These are phyloP conservation scores for Onychostoma macrolepis DNA, from an alignment of 2,113 vertebrate genomes.

Conservation along the genomic window DNA sequence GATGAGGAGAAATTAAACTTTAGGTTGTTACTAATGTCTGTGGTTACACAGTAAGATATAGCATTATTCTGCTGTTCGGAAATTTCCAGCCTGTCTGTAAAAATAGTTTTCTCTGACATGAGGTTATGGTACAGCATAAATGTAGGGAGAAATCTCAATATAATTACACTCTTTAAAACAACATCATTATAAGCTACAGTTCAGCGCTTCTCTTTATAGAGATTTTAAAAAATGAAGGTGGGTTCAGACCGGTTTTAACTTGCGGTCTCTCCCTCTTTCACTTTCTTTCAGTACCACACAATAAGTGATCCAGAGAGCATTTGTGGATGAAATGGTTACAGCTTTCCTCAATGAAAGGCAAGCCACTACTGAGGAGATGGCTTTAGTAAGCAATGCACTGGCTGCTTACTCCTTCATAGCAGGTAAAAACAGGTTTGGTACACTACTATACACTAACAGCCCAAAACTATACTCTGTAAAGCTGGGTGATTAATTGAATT, in stretches of 20 bases:
- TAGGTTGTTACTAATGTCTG: constrained; percentile 28
- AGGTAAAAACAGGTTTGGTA: constrained; percentile 71
- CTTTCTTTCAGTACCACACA: constrained; percentile 21
- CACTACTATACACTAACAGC: not conserved
- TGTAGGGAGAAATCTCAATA: constrained; percentile 18
- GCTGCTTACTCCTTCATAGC: constrained; percentile 89
- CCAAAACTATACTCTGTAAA: not conserved
- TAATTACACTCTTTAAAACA: constrained; percentile 30
- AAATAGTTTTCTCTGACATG: constrained; percentile 10
- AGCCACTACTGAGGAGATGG: constrained; percentile 82
- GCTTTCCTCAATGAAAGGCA: constrained; percentile 73
- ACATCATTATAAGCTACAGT: constrained; percentile 26
- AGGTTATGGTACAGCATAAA: constrained; percentile 20
- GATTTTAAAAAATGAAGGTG: constrained; percentile 9
- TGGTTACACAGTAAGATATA: constrained; percentile 9
- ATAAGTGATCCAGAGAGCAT: constrained; percentile 3
- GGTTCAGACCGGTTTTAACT: constrained; percentile 11
- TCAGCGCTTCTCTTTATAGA: not conserved
- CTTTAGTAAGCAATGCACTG: constrained; percentile 89
- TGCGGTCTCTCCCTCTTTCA: constrained; percentile 14
- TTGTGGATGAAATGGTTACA: constrained; percentile 22
- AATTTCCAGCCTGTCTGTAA: constrained; percentile 40
- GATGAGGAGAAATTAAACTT: constrained; percentile 24
- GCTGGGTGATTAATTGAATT: not conserved
- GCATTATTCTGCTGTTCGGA: not conserved